Percentiles rank a stretch among this genome's conserved stretches.
These are phyloP conservation scores for Neomonachus schauinslandi DNA, from an alignment of 2,113 vertebrate species.

Conservation along the genomic window DNA sequence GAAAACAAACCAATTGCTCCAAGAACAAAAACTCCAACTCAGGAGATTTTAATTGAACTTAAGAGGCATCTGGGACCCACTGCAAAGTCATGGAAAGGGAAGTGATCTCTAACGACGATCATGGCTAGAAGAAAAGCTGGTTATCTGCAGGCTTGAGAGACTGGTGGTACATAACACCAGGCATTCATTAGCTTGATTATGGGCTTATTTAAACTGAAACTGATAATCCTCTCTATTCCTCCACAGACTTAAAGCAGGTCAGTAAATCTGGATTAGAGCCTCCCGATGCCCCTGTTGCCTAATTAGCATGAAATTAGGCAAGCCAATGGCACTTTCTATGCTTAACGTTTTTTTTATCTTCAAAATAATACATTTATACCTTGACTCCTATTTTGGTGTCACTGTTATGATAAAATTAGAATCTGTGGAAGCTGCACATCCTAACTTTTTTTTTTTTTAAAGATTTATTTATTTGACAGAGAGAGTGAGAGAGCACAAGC, in stretches of 20 bases:
- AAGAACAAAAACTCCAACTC: not conserved
- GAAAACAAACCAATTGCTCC: not conserved
- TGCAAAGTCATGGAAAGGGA: not conserved
- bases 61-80: not conserved
- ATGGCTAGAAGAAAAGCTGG: not conserved
- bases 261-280: not conserved
- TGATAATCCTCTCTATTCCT: accelerated
- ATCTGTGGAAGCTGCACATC: not conserved
- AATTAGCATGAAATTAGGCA: not conserved
- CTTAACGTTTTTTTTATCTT: not conserved
- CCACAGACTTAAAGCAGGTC: not conserved
- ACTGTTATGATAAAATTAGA: not conserved
- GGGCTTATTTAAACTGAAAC: not conserved
- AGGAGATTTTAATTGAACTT: not conserved
- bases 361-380: not conserved
- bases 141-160: not conserved
- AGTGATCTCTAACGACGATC: not conserved
- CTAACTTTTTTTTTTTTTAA: not conserved
- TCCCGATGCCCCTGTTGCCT: not conserved
- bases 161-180: not conserved
- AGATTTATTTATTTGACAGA: not conserved
- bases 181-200: not conserved
- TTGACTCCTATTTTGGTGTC: not conserved
- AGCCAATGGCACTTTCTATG: not conserved
- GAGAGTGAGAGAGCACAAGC: not conserved